Evolutionary conservation across 2,113 vertebrate species (phyloP), one percentile per base, ranked within the genome.

Genomic region (Raja brachyura): DNA sequence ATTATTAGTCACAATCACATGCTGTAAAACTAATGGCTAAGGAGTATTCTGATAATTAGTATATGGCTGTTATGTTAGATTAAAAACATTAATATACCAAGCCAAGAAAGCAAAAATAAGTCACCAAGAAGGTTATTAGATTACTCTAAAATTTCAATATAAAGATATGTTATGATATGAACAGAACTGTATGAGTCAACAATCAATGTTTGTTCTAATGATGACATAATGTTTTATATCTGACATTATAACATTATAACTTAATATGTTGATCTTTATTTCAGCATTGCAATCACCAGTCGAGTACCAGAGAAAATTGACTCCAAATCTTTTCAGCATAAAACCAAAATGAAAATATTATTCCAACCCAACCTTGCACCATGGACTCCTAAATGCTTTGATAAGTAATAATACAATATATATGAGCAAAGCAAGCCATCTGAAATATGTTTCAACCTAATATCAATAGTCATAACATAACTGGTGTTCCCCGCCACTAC

Each of bases 231-330:
- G n/a, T 61, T 73, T 92, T 54, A 39, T 48, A 18, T 92, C 33
- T 92, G 48, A 31, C 14, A 88, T 18, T 11, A 39, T 54, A 31
- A 48, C 31, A 73, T 70, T 66, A 18, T 48, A 18, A 2, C 88
- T 20, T 70, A 39, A 70, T 68, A 16, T 68, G n/a, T 90, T 90
- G 20, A 48, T 70, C 31, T 90, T 90, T 70, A 39, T 90, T 90
- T 22, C 63, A 99, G 99, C 98, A 10, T 97, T 99, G 0, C 98
- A 99, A 96, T 99, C 97, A 3, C 99, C 99, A 85, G 99, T 99
- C 14, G 97, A 98, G 94, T 99, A 99, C 94, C 98, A 99, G 79
- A 98, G 97, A 95, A 98, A 98, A 94, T 97, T 97, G 86, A 96
- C 94, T 94, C 95, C 96, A 95, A 96, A 93, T 95, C 97, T 2